Base-by-base conservation (phyloP, 2,888 invertebrate genomes). In the Nomada lathburiana region DNA sequence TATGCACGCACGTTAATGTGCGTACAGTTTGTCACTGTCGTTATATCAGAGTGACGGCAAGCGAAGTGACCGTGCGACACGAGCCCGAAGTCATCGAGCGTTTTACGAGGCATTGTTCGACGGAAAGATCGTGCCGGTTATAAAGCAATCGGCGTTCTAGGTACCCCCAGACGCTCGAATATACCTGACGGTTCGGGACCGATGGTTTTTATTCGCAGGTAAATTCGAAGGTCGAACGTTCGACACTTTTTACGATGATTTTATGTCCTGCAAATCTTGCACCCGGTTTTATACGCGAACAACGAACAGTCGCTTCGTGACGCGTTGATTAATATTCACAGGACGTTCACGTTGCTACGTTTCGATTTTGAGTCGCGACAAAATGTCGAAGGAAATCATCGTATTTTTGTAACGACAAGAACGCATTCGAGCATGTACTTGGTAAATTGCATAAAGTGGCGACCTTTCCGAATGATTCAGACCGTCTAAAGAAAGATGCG, bases 61-160 rank as follows among this genome's bases (percentile, higher is more conserved):
- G 23, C 59, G 44, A 23, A 74, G 13, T 57, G 60, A 50, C 29
- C 11, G 4, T 20, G 50, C 13, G 68, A 75, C 75, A 72, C 76
- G 63, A 76, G 72, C 52, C 42, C 52, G 29, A 64, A 76, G 68
- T 64, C 59, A 81, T 73, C 73, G 64, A 77, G 36, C 77, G 59
- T 73, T 81, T 81, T 76, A 77, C 68, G 73, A 77, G 57, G 67
- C 52, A 73, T 80, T 80, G 57, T 75, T 67, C 67, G 13, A 59
- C 57, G 16, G 57, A 70, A 63, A 59, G 52, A 64, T 60, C 72
- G 47, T 13, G 63, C 26, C 26, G 42, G 52, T 68, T 68, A 63
- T 57, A 72, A 59, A 68, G 29, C 80, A 53, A 50, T 74, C 36
- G n/a, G 10, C 59, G 59, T 76, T 59, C 57, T 29, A 44, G 29